These are phyloP conservation scores for Meganola albula DNA, from an alignment of 2,888 invertebrate genomes.

Conservation along the genomic window DNA sequence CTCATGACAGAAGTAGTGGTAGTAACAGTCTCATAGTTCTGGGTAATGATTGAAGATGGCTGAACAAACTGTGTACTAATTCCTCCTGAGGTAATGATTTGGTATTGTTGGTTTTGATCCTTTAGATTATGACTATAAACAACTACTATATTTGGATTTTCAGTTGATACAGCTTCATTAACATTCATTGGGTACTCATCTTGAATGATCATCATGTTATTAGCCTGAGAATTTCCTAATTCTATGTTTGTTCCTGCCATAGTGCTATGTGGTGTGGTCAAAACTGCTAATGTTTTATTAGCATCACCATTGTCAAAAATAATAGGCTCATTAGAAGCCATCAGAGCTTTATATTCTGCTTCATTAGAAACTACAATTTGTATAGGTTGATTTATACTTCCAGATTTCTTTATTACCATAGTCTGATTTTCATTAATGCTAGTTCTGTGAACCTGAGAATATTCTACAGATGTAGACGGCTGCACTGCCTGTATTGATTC, in stretches of 20 bases:
- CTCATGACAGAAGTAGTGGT: conserved; percentile 68
- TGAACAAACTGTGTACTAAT: conserved; percentile 59
- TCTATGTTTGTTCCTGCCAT: conserved; percentile 49
- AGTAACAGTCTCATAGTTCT: conserved; percentile 62
- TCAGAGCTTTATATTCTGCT: conserved; percentile 69
- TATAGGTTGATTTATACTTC: conserved; percentile 54
- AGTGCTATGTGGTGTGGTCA: conserved; percentile 46
- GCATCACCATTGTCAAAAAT: conserved; percentile 59
- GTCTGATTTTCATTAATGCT: conserved; percentile 37
- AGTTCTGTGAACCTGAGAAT: conserved; percentile 36
- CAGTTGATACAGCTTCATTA: conserved; percentile 59
- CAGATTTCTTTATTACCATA: conserved; percentile 49
- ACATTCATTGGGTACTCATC: conserved; percentile 78
- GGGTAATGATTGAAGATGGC: conserved; percentile 58
- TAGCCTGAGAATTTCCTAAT: conserved; percentile 72
- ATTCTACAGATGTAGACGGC: conserved; percentile 47
- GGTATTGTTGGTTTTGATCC: conserved; percentile 74
- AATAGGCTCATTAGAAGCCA: conserved; percentile 63
- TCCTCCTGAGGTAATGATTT: conserved; percentile 60
- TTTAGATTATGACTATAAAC: conserved; percentile 80
- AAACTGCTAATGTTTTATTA: conserved; percentile 59
- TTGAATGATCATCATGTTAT: conserved; percentile 80
- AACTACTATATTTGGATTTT: conserved; percentile 80
- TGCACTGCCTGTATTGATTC: conserved; percentile 39
- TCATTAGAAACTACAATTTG: conserved; percentile 72